Base-by-base conservation (phyloP, 2,888 invertebrate genomes). In the Tridacna crocea region DNA sequence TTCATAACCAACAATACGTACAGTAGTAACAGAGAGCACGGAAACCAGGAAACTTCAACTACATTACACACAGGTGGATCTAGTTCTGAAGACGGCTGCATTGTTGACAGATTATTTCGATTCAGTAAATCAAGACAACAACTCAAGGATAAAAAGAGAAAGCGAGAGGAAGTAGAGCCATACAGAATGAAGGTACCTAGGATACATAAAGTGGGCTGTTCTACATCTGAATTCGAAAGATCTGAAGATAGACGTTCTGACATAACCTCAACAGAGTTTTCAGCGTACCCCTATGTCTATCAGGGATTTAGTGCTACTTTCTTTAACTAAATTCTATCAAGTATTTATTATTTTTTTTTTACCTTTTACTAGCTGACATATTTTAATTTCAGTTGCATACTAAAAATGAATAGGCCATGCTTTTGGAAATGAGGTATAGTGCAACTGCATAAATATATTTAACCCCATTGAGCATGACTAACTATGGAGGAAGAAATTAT, bases 41-140 rank as follows among this genome's bases (percentile, higher is more conserved):
- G 24, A 48, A 24, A 13, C 13, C 22, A 70, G 3, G 22, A 19
- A 55, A 3, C 55, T 19, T 55, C 55, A 19, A 3, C 55, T 19
- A 55, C 3, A 19, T 55, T 19, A 55, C 55, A 55, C 19, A 51
- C 48, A n/a, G 51, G 51, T 22, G 27, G 51, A n/a, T 70, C 70
- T 0, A 26, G 70, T 24, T 51, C 70, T 46, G 70, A 70, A 24
- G 70, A 70, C 48, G 70, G 51, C 8, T 70, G 70, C 47, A 70
- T 70, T 24, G 70, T 70, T 13, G 70, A 70, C 24, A 48, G 70
- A 24, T 15, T 70, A 19, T 70, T 70, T 51, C 47, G 70, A 26
- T 70, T 70, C 13, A 70, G 70, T 70, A 70, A 70, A 66, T 12
- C 36, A 46, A 66, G 66, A 46, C 66, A 22, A 46, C 26, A 36